Percentiles rank a stretch among this genome's conserved stretches.
These are phyloP conservation scores for Pristionchus japonicus DNA, from an alignment of 2,888 invertebrate genomes.

Conservation along the genomic window DNA sequence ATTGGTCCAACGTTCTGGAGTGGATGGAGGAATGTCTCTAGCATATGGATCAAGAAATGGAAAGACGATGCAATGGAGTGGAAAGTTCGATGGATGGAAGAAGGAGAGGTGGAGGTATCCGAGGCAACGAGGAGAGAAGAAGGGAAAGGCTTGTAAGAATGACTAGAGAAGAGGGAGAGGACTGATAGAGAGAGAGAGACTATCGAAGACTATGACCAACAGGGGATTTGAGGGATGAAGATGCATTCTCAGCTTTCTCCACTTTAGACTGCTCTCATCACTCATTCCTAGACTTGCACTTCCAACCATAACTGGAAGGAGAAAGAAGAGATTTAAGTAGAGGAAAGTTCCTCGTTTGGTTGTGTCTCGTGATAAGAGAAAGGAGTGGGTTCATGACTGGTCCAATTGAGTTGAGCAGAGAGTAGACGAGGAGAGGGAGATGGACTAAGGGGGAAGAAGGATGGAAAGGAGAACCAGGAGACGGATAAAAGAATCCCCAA, in stretches of 20 bases:
- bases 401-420: conserved; percentile 16
- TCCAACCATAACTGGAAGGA: background rate
- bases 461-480: background rate
- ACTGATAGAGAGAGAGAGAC: conserved; percentile 1
- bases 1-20: background rate
- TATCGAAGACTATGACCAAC: background rate
- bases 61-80: conserved; percentile 2
- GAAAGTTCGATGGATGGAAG: conserved; percentile 1
- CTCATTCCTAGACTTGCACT: background rate
- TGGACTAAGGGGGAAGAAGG: background rate
- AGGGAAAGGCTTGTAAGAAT: background rate
- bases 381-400: conserved; percentile 11
- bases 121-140: conserved; percentile 22
- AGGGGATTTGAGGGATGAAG: background rate
- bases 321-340: background rate
- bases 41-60: background rate
- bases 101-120: background rate
- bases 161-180: conserved; percentile 23
- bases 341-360: background rate
- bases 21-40: background rate
- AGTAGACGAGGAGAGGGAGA: background rate
- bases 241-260: background rate
- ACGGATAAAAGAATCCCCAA: background rate
- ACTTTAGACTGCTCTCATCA: background rate
- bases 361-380: conserved; percentile 3